Conservation (phyloP, 1,140 invertebrate species). For the Zophobas morio region DNA sequence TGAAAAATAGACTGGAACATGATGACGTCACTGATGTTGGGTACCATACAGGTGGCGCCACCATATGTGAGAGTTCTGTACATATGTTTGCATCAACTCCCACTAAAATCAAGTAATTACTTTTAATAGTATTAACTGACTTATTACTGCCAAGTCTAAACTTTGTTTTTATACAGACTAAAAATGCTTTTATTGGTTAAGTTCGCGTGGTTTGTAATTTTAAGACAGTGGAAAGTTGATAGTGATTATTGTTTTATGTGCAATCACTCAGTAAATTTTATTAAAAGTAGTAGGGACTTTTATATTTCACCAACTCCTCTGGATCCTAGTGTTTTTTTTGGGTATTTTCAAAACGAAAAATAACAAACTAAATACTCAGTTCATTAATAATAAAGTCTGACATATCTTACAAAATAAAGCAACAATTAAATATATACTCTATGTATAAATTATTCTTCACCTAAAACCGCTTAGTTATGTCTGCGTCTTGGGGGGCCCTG, state of each 20-base stretch:
- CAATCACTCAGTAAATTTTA: not conserved
- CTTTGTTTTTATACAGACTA: not conserved
- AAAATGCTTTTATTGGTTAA: not conserved
- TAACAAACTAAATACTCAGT: slow-evolving; percentile 43
- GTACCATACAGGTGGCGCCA: slow-evolving; percentile 54
- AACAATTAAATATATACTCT: slow-evolving; percentile 43
- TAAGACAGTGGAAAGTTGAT: not conserved
- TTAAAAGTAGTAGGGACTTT: not conserved
- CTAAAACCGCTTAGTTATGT: slow-evolving; percentile 39
- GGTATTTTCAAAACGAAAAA: not conserved
- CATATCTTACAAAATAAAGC: slow-evolving; percentile 48
- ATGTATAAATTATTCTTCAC: slow-evolving; percentile 37
- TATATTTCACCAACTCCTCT: too few relatives aligned
- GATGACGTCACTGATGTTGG: slow-evolving; percentile 57
- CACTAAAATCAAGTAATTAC: slow-evolving; percentile 54
- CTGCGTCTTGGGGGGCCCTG: slow-evolving; percentile 24
- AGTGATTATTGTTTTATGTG: not conserved
- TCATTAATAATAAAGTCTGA: slow-evolving; percentile 38
- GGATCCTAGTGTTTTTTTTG: too few relatives aligned
- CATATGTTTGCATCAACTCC: slow-evolving; percentile 62
- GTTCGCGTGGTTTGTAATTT: not conserved
- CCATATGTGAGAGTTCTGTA: slow-evolving; percentile 36
- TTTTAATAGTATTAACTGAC: not conserved
- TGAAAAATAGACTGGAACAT: slow-evolving; percentile 46
- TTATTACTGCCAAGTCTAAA: not conserved